These are phyloP conservation scores for Falcunculus frontatus DNA, from an alignment of 2,113 vertebrate species.

Conservation along the genomic window DNA sequence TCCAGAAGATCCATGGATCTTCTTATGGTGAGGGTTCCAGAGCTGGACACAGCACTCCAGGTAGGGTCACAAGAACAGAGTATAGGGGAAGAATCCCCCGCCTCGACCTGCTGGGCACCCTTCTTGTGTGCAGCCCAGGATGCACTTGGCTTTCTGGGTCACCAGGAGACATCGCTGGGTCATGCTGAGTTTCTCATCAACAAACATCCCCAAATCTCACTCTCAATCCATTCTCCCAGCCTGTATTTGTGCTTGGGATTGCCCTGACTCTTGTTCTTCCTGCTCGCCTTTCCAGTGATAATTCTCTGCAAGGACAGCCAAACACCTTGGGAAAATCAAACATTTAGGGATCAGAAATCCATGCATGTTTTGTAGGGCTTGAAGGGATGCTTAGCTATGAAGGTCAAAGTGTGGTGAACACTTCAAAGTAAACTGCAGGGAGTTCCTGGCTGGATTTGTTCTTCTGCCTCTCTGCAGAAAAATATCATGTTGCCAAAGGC, in stretches of 20 bases:
- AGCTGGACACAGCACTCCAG: background rate
- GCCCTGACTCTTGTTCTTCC: background rate
- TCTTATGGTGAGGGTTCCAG: background rate
- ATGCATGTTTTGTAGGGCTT: background rate
- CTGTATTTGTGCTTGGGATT: background rate
- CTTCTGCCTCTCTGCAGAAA: background rate
- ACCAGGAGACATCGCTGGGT: rapidly evolving
- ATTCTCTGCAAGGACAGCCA: background rate
- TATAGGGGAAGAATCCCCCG: background rate
- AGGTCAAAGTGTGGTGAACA: slow-evolving; percentile 15
- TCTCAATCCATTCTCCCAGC: background rate
- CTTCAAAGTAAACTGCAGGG: background rate
- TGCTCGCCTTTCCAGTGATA: background rate
- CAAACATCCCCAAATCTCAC: background rate
- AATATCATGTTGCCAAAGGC: slow-evolving; percentile 3
- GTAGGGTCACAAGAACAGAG: background rate
- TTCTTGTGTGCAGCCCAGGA: background rate
- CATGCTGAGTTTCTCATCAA: background rate
- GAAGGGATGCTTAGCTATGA: background rate
- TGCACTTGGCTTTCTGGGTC: background rate
- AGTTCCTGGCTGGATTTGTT: background rate
- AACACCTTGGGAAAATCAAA: slow-evolving; percentile 13
- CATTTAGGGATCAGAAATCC: background rate
- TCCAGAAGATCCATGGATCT: background rate
- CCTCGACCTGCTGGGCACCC: background rate